Conservation (phyloP, 2,113 vertebrate species). For the Panthera tigris region DNA sequence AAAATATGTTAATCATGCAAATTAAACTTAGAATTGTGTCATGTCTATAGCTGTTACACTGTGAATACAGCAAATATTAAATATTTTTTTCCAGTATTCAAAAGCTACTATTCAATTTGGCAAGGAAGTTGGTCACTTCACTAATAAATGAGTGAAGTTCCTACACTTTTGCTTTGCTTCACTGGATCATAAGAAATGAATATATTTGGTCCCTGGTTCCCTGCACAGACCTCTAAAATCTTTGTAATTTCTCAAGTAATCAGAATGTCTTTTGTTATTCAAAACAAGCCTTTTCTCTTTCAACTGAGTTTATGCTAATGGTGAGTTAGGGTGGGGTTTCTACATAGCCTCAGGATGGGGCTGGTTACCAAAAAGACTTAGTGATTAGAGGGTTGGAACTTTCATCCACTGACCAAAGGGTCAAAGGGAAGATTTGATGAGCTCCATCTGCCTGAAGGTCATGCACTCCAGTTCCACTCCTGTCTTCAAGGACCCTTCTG, state of each 20-base stretch:
- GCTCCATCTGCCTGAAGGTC: neutral
- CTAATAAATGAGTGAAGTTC: neutral
- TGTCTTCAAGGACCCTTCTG: neutral
- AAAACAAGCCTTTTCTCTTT: neutral
- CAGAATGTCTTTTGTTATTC: neutral
- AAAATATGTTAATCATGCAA: neutral
- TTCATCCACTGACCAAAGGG: neutral
- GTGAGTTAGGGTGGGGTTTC: neutral
- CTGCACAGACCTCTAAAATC: neutral
- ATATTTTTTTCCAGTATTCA: neutral
- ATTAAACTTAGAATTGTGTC: neutral
- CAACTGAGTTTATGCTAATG: neutral
- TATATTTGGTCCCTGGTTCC: neutral
- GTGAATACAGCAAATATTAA: neutral
- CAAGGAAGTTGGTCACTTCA: neutral
- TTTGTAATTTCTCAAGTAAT: neutral
- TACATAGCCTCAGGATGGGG: neutral
- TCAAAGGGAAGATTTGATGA: neutral
- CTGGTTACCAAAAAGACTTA: neutral
- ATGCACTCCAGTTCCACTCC: neutral
- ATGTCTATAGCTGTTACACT: neutral
- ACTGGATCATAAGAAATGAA: neutral
- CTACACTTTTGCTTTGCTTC: neutral
- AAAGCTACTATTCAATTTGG: neutral
- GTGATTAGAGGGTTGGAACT: neutral